Conservation (phyloP, 1,140 invertebrate species). For the Caenorhabditis inopinata region DNA sequence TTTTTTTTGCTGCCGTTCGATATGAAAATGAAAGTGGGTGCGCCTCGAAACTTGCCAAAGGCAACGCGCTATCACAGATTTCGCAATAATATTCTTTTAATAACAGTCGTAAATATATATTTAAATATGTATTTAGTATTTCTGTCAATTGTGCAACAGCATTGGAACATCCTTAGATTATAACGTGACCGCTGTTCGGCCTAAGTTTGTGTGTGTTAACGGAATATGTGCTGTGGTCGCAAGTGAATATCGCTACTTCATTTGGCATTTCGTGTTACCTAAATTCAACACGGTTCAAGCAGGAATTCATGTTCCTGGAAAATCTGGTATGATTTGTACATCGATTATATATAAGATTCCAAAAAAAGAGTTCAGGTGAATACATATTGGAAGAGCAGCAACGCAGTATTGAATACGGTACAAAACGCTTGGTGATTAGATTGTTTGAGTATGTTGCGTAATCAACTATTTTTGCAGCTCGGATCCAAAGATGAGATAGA, state of each 20-base stretch:
- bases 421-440: background rate
- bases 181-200: background rate
- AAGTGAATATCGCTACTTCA: background rate
- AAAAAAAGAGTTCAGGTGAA: background rate
- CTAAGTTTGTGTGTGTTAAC: constrained; percentile 5
- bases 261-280: constrained; percentile 9
- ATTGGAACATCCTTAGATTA: background rate
- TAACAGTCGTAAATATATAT: no score
- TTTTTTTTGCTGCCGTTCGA: no score
- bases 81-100: no score
- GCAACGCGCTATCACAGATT: no score
- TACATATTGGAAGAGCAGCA: constrained; percentile 1
- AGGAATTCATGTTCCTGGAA: constrained; percentile 3
- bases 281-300: background rate
- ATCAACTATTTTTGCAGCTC: background rate
- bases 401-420: background rate
- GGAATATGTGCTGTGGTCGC: constrained; percentile 6
- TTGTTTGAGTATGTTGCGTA: background rate
- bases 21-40: no score
- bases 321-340: background rate
- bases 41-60: no score
- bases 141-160: background rate
- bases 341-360: background rate
- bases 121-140: no score
- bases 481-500: background rate